Conservation (phyloP, 2,888 invertebrate genomes). For the Chironomus riparius region DNA sequence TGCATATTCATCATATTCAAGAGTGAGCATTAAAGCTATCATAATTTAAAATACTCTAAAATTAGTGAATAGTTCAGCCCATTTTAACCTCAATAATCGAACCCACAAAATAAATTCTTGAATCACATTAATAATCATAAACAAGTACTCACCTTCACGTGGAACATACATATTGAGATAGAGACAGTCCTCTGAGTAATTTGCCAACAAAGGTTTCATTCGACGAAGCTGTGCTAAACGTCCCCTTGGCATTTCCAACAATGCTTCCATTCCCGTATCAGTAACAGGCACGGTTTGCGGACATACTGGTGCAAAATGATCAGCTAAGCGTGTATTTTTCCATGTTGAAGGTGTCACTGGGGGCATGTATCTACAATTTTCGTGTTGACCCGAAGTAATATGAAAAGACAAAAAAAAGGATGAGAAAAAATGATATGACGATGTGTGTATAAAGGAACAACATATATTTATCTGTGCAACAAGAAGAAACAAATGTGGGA, state of each 20-base stretch:
- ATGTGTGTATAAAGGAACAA: background rate
- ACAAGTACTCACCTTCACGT: constrained; percentile 49
- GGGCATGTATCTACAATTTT: constrained; percentile 71
- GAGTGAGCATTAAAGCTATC: no score
- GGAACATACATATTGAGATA: constrained; percentile 96
- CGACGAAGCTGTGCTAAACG: constrained; percentile 77
- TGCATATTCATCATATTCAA: no score
- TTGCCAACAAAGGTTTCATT: constrained; percentile 70
- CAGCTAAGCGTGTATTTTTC: constrained; percentile 70
- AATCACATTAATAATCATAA: background rate
- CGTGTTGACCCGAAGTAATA: no score
- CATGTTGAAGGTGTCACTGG: constrained; percentile 87
- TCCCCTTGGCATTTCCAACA: constrained; percentile 70
- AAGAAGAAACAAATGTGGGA: no score
- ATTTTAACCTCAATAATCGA: no score
- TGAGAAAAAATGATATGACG: background rate
- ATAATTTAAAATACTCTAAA: no score
- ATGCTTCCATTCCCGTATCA: constrained; percentile 45
- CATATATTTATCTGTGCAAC: background rate
- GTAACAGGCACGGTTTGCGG: constrained; percentile 67
- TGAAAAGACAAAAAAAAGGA: background rate
- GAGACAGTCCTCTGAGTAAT: constrained; percentile 96
- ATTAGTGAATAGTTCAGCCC: no score
- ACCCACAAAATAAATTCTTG: no score
- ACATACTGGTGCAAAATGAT: constrained; percentile 76